Evolutionary conservation across 1,140 invertebrate species (phyloP).

Genomic region (Manduca sexta): DNA sequence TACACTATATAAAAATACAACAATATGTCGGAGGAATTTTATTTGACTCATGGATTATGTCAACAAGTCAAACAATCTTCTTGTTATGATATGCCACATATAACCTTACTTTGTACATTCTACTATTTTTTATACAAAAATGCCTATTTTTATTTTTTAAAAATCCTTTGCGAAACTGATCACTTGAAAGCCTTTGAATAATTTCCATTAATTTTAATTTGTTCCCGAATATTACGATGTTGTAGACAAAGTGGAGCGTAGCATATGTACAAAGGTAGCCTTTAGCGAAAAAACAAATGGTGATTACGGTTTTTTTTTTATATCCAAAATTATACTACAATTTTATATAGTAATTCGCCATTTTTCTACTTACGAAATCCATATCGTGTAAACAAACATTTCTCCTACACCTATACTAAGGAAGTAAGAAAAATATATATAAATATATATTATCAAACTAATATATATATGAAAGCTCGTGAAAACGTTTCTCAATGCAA

Average conservation of each 20-base stretch:
- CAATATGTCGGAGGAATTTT: slow-evolving; percentile 30
- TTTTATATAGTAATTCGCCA: no score
- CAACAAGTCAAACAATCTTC: background rate
- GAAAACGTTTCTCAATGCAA: slow-evolving; percentile 38
- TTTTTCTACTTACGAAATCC: background rate
- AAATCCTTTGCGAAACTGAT: background rate
- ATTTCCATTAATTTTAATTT: background rate
- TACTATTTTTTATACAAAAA: background rate
- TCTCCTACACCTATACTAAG: background rate
- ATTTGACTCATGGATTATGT: background rate
- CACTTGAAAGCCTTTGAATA: background rate
- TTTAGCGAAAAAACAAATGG: no score
- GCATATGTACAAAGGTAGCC: no score
- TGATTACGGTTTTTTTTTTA: no score
- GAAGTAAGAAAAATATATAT: slow-evolving; percentile 8
- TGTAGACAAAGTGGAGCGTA: no score
- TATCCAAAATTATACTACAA: no score
- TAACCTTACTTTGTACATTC: slow-evolving; percentile 1
- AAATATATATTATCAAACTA: slow-evolving; percentile 37
- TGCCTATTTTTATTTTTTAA: background rate
- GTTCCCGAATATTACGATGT: background rate
- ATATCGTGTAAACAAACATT: background rate
- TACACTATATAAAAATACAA: slow-evolving; percentile 63
- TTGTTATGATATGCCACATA: slow-evolving; percentile 3
- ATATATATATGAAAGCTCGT: slow-evolving; percentile 64